phyloP scores from a whole-genome alignment of 2,888 invertebrate genomes.

The Drosophila atripex region DNA sequence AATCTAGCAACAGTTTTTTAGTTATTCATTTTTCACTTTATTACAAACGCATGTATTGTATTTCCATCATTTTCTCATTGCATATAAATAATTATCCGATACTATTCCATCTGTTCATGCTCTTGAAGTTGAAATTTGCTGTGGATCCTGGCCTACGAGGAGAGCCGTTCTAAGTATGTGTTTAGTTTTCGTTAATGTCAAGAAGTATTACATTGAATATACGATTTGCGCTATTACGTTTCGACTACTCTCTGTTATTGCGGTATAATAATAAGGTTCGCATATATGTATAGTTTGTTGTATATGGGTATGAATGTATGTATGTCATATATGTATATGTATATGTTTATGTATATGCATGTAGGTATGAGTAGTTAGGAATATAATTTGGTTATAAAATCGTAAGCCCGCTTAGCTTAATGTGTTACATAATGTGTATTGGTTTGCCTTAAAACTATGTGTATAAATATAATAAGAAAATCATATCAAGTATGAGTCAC shows the following conservation, averaged over 20 bases:
- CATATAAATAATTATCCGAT: slow-evolving; percentile 55
- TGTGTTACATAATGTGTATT: slow-evolving; percentile 50
- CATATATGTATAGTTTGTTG: slow-evolving; percentile 27
- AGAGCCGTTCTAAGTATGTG: slow-evolving; percentile 47
- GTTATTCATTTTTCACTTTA: slow-evolving; percentile 61
- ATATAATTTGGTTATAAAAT: slow-evolving; percentile 61
- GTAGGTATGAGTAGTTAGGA: slow-evolving; percentile 45
- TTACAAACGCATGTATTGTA: slow-evolving; percentile 66
- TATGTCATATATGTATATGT: slow-evolving; percentile 31
- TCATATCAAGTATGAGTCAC: slow-evolving; percentile 39
- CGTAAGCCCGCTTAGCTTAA: slow-evolving; percentile 67
- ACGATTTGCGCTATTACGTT: slow-evolving; percentile 30
- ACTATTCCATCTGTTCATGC: slow-evolving; percentile 44
- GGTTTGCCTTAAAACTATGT: slow-evolving; percentile 35
- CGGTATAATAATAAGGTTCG: slow-evolving; percentile 40
- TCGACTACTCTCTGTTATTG: slow-evolving; percentile 52
- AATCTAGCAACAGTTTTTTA: slow-evolving; percentile 17
- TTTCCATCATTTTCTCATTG: slow-evolving; percentile 59
- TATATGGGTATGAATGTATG: slow-evolving; percentile 2
- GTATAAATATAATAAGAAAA: slow-evolving; percentile 51
- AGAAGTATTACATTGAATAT: slow-evolving; percentile 48
- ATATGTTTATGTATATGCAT: slow-evolving; percentile 25
- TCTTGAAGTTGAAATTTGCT: slow-evolving; percentile 33
- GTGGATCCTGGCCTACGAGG: slow-evolving; percentile 36
- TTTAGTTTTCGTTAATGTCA: slow-evolving; percentile 27